Conservation (phyloP, 2,113 vertebrate genomes). For the Pao palembangensis region DNA sequence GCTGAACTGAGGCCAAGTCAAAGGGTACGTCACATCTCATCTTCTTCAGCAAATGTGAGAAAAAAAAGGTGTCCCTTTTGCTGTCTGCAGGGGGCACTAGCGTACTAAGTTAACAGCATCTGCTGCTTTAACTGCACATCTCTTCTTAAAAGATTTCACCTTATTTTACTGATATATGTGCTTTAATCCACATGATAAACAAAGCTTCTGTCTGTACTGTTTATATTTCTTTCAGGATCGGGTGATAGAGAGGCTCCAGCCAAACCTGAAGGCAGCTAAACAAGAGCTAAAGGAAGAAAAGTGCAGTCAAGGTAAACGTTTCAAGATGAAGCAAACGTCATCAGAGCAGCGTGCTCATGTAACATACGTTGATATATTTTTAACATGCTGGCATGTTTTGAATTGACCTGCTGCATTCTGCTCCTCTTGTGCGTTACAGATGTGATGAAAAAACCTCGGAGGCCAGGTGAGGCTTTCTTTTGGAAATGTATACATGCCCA, state of each 20-base stretch:
- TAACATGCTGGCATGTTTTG: background rate
- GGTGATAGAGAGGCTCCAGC: constrained; percentile 40
- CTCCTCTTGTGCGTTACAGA: constrained; percentile 29
- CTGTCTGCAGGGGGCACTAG: constrained; percentile 40
- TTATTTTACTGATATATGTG: background rate
- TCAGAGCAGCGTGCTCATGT: background rate
- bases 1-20: constrained; percentile 28
- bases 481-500: background rate
- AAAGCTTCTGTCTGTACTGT: background rate
- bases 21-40: constrained; percentile 37
- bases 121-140: no score
- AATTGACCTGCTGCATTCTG: background rate
- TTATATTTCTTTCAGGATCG: constrained; percentile 48
- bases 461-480: constrained; percentile 52
- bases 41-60: background rate
- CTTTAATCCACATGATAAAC: no score
- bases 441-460: constrained; percentile 39
- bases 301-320: constrained; percentile 51
- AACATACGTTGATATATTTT: background rate
- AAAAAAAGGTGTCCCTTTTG: background rate
- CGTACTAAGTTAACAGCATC: background rate
- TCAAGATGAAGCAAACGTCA: background rate
- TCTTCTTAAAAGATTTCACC: background rate
- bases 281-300: constrained; percentile 53
- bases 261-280: constrained; percentile 25